A percentile compares a stretch with the other conserved stretches of the same genome.
These are phyloP conservation scores for Thelaira solivaga DNA, from an alignment of 2,888 invertebrate species.

Conservation along the genomic window DNA sequence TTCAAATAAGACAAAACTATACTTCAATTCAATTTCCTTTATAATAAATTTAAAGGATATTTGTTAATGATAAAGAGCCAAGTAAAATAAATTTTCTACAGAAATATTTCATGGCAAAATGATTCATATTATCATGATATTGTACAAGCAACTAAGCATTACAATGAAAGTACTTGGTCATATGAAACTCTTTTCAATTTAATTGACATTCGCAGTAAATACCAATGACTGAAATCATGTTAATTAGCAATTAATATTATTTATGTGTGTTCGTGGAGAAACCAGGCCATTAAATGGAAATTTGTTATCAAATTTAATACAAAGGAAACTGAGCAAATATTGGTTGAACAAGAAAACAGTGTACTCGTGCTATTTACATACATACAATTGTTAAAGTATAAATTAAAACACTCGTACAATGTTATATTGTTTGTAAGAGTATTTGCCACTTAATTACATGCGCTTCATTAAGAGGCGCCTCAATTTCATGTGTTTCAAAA, in stretches of 20 bases:
- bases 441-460: slow-evolving; percentile 56
- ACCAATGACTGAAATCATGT: slow-evolving; percentile 18
- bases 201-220: slow-evolving; percentile 15
- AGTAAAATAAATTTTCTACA: too few species aligned
- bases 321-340: not conserved
- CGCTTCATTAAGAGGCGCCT: slow-evolving; percentile 61
- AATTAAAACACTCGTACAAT: not conserved
- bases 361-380: not conserved
- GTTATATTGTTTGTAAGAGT: slow-evolving; percentile 17
- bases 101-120: not conserved
- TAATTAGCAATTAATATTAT: slow-evolving; percentile 25
- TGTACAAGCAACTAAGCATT: not conserved
- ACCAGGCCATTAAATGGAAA: not conserved
- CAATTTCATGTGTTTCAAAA: slow-evolving; percentile 27
- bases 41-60: too few species aligned
- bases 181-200: not conserved
- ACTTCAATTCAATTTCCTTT: too few species aligned
- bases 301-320: slow-evolving; percentile 2
- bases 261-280: not conserved
- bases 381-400: not conserved
- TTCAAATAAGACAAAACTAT: too few species aligned
- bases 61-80: not conserved
- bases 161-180: too few species aligned
- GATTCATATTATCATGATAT: not conserved
- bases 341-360: too few species aligned